These are phyloP conservation scores for Teleiodes luculella DNA, from an alignment of 2,888 invertebrate species.

Conservation along the genomic window DNA sequence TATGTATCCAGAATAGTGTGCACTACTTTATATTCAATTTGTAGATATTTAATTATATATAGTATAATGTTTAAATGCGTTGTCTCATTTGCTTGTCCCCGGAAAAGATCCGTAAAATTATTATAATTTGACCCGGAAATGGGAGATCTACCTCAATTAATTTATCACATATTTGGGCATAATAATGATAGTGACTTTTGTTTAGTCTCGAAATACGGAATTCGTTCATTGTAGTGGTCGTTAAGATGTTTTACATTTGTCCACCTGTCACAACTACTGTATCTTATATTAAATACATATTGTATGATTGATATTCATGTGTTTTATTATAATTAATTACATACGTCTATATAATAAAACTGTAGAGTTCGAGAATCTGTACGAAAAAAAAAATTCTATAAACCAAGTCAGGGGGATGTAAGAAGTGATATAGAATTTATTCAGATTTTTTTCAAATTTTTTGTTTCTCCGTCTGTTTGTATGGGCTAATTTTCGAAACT, in stretches of 20 bases:
- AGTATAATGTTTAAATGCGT: conserved; percentile 74
- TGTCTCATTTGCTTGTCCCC: conserved; percentile 71
- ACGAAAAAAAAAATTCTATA: too few relatives aligned
- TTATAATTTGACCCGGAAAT: conserved; percentile 69
- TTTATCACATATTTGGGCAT: conserved; percentile 78
- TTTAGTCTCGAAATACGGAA: conserved; percentile 59
- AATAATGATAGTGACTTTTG: conserved; percentile 70
- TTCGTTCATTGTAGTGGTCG: conserved; percentile 70
- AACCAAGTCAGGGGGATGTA: too few relatives aligned
- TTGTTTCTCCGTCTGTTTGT: too few relatives aligned
- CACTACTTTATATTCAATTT: conserved; percentile 73
- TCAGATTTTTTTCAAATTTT: too few relatives aligned
- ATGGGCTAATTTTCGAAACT: too few relatives aligned
- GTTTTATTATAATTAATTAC: conserved; percentile 47
- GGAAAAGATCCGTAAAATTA: conserved; percentile 56
- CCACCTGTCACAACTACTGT: conserved; percentile 78
- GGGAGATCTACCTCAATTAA: conserved; percentile 78
- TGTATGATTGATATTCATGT: conserved; percentile 71
- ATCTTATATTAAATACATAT: conserved; percentile 78
- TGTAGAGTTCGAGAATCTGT: too few relatives aligned
- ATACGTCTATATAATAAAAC: too few relatives aligned
- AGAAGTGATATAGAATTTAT: too few relatives aligned
- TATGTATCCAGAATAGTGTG: conserved; percentile 64
- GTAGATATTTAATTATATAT: conserved; percentile 79
- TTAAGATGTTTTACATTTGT: conserved; percentile 67